A percentile compares a stretch with the other conserved stretches of the same genome.
Conservation (phyloP, 1,140 invertebrate genomes). For the Heliothis subflexa region DNA sequence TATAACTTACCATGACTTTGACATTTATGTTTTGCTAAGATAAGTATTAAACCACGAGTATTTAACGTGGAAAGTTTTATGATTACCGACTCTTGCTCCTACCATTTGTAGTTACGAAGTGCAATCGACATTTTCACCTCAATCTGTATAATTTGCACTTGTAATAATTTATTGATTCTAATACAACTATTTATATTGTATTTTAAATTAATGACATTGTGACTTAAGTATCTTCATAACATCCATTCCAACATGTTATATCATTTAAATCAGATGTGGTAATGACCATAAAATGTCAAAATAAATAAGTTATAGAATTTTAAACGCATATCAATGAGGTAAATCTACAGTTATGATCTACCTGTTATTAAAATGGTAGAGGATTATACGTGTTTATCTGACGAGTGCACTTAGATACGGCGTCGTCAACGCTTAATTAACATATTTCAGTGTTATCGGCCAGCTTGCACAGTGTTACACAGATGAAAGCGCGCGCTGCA, state of each 20-base stretch:
- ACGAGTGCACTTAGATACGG: slow-evolving; percentile 43
- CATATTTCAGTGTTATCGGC: slow-evolving; percentile 46
- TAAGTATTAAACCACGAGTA: slow-evolving; percentile 1
- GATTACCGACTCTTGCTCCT: background rate
- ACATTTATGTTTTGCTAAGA: slow-evolving; percentile 34
- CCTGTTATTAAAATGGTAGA: slow-evolving; percentile 23
- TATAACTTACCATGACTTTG: slow-evolving; percentile 38
- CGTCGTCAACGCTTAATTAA: slow-evolving; percentile 36
- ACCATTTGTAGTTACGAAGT: background rate
- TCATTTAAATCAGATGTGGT: background rate
- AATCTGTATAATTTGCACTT: background rate
- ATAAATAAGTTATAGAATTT: background rate
- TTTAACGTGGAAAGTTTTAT: slow-evolving; percentile 1
- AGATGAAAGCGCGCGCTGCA: slow-evolving; percentile 9
- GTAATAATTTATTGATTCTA: too few species aligned
- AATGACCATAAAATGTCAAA: slow-evolving; percentile 16
- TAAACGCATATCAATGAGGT: background rate
- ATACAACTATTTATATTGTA: background rate
- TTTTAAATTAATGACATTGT: background rate
- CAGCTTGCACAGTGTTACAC: slow-evolving; percentile 10
- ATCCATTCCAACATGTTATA: background rate
- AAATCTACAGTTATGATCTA: slow-evolving; percentile 22
- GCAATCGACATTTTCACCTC: background rate
- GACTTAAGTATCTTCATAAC: too few species aligned
- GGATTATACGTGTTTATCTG: slow-evolving; percentile 20